Percentiles rank a stretch among this genome's conserved stretches.
Evolutionary conservation across 2,888 invertebrate species (phyloP).

Genomic region (Boloria selene): DNA sequence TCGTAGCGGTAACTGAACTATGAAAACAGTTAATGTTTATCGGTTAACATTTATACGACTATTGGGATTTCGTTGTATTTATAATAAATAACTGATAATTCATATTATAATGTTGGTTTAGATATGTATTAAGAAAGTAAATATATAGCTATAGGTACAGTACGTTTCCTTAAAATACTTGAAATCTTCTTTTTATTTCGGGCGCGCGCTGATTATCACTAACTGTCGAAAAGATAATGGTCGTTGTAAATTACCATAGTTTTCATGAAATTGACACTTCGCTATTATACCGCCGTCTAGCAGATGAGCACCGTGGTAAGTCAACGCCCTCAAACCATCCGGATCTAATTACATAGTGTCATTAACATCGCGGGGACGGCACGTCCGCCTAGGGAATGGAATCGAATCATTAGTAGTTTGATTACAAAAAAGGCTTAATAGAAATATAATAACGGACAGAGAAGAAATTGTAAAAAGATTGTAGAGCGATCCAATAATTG

Average conservation of each 20-base stretch:
- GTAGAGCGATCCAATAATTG: conserved; percentile 82
- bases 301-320: conserved; percentile 66
- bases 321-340: conserved; percentile 80
- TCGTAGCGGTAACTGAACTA: conserved; percentile 69
- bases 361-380: conserved; percentile 79
- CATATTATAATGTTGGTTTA: not conserved
- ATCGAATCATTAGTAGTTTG: conserved; percentile 83
- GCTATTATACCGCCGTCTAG: conserved; percentile 62
- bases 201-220: conserved; percentile 22
- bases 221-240: conserved; percentile 50
- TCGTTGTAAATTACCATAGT: conserved; percentile 73
- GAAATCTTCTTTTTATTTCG: not conserved
- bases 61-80: not conserved
- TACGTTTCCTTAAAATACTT: not conserved
- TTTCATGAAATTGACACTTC: conserved; percentile 78
- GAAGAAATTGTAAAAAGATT: conserved; percentile 83
- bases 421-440: conserved; percentile 83
- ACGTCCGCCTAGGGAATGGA: conserved; percentile 82
- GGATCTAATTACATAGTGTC: conserved; percentile 81
- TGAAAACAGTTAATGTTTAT: conserved; percentile 59
- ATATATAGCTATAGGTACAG: not conserved
- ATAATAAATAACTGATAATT: not conserved
- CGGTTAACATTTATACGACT: conserved; percentile 19
- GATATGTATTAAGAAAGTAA: not conserved
- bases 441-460: conserved; percentile 81